Percentiles rank a stretch among this genome's conserved stretches.
Evolutionary conservation across 2,113 vertebrate genomes (phyloP).

Genomic region (Syngnathus typhle): DNA sequence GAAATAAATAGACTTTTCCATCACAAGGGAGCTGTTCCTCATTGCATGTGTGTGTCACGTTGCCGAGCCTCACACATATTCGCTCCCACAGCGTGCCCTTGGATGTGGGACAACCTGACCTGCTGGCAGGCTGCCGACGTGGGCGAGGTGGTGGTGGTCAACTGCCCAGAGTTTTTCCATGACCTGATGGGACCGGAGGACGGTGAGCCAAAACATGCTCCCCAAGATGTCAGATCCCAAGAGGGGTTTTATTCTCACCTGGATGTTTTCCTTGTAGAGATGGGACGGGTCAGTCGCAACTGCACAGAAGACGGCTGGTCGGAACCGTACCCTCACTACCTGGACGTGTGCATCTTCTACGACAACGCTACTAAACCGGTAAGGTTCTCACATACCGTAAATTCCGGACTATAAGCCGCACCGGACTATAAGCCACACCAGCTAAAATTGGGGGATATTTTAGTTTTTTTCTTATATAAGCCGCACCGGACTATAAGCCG

Average conservation of each 20-base stretch:
- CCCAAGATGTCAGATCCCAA: background rate
- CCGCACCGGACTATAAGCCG: no score
- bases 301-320: constrained; percentile 93
- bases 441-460: no score
- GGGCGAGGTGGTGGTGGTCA: constrained; percentile 82
- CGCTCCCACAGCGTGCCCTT: constrained; percentile 74
- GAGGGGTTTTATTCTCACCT: background rate
- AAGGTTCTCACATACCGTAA: constrained; percentile 1
- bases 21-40: background rate
- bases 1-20: background rate
- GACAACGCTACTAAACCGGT: constrained; percentile 76
- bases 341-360: constrained; percentile 82
- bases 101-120: constrained; percentile 96
- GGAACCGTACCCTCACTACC: constrained; percentile 88
- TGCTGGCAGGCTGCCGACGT: constrained; percentile 85
- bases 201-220: constrained; percentile 62
- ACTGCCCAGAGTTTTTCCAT: constrained; percentile 82
- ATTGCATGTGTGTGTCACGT: no score
- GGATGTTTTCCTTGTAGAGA: constrained; percentile 47
- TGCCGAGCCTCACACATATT: background rate
- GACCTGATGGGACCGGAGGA: constrained; percentile 82
- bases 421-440: no score
- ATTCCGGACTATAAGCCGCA: no score
- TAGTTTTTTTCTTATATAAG: no score
- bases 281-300: constrained; percentile 83